Evolutionary conservation across 1,140 invertebrate genomes (phyloP).

Genomic region (Xylocopa sonorina): DNA sequence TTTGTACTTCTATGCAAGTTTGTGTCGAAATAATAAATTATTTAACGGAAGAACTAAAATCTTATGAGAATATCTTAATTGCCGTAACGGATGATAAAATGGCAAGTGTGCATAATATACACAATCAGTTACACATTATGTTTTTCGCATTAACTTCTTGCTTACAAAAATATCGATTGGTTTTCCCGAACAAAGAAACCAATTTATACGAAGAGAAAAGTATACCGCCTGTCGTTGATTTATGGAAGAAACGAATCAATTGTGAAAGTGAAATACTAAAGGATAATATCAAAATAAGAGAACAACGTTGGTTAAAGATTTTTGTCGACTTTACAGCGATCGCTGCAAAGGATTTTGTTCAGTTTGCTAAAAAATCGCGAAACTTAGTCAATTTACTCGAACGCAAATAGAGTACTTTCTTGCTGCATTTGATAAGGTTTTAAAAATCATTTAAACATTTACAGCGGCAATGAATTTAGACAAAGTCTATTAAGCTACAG

Average conservation of each 20-base stretch:
- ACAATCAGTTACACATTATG: slow-evolving; percentile 37
- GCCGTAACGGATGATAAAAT: background rate
- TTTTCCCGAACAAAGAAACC: background rate
- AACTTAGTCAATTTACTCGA: slow-evolving; percentile 16
- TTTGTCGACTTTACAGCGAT: slow-evolving; percentile 27
- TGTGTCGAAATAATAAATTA: slow-evolving; percentile 45
- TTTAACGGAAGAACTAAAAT: slow-evolving; percentile 32
- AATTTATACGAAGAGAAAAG: background rate
- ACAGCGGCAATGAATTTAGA: background rate
- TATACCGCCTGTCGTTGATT: slow-evolving; percentile 30
- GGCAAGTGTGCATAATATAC: background rate
- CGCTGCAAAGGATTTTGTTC: background rate
- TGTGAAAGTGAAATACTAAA: background rate
- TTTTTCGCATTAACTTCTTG: slow-evolving; percentile 49
- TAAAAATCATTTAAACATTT: background rate
- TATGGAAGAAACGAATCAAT: slow-evolving; percentile 46
- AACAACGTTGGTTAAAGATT: slow-evolving; percentile 37
- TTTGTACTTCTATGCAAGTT: slow-evolving; percentile 46
- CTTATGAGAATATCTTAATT: slow-evolving; percentile 14
- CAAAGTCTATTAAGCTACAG: background rate
- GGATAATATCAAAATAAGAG: background rate
- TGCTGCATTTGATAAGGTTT: background rate
- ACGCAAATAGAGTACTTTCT: background rate
- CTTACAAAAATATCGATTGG: slow-evolving; percentile 41
- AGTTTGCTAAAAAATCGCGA: slow-evolving; percentile 25